Conservation (phyloP, 2,888 invertebrate species). For the Lycophotia porphyrea region DNA sequence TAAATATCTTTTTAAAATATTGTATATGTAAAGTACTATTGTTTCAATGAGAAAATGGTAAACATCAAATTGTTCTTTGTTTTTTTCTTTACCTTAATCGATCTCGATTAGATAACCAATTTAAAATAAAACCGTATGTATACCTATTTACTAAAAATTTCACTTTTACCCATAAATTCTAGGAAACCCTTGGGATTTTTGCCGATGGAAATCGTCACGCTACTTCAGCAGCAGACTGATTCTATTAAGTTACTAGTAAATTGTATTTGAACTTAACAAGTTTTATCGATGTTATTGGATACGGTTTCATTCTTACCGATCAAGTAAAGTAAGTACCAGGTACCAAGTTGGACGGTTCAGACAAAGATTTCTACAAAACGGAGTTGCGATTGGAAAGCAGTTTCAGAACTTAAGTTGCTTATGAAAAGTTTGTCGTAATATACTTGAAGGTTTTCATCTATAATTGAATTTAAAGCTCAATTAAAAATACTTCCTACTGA, state of each 20-base stretch:
- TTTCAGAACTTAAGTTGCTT: not conserved
- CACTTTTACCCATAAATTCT: too few relatives aligned
- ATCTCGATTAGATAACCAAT: not conserved
- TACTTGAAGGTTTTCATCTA: not conserved
- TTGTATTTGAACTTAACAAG: not conserved
- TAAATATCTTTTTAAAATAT: too few relatives aligned
- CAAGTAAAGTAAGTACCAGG: not conserved
- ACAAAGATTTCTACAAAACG: conserved; percentile 12
- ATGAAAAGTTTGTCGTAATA: not conserved
- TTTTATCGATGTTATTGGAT: conserved; percentile 8
- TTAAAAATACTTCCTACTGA: not conserved
- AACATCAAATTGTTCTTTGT: not conserved
- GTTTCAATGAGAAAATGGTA: not conserved
- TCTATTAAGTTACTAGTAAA: not conserved
- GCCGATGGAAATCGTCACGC: not conserved
- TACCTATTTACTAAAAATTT: too few relatives aligned
- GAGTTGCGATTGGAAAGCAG: not conserved
- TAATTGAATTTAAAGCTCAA: not conserved
- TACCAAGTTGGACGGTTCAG: not conserved
- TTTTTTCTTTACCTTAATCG: not conserved
- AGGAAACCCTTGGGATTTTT: too few relatives aligned
- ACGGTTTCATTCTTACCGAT: not conserved
- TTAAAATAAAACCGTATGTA: not conserved
- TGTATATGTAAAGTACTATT: too few relatives aligned
- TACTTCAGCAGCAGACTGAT: not conserved